A percentile compares a stretch with the other conserved stretches of the same genome.
Conservation (phyloP, 1,140 invertebrate species). For the Zaprionus lachaisei region DNA sequence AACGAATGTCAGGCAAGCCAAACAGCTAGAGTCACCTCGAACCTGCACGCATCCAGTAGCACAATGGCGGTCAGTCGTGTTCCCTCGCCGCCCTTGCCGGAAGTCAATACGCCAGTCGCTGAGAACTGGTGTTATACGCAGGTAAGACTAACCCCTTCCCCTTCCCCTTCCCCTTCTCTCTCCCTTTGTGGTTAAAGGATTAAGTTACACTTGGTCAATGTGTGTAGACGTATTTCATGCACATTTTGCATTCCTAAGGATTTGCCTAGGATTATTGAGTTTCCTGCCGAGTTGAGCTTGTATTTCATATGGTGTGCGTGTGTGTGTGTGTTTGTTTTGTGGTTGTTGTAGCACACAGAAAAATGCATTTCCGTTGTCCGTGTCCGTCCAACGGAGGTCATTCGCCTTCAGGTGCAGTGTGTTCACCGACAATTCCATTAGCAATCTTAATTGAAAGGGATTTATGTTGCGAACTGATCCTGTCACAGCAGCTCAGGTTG, state of each 20-base stretch:
- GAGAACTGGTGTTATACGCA: constrained; percentile 99
- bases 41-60: constrained; percentile 88
- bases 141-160: constrained; percentile 86
- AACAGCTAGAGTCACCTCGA: constrained; percentile 92
- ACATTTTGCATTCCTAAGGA: constrained; percentile 71
- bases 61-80: constrained; percentile 96
- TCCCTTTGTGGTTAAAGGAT: no score
- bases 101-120: constrained; percentile 96
- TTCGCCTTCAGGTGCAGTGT: constrained; percentile 4
- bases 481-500: not conserved
- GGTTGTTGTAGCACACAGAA: constrained; percentile 45
- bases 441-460: not conserved
- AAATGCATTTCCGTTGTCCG: constrained; percentile 68
- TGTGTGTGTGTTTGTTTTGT: constrained; percentile 19
- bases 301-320: constrained; percentile 39
- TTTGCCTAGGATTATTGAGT: constrained; percentile 44
- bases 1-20: constrained; percentile 93
- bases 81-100: constrained; percentile 94
- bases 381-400: not conserved
- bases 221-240: constrained; percentile 26
- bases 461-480: not conserved
- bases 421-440: not conserved
- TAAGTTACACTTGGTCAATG: constrained; percentile 6
- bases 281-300: constrained; percentile 25
- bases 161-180: not conserved